A percentile compares a stretch with the other conserved stretches of the same genome.
These are phyloP conservation scores for Polyommatus icarus DNA, from an alignment of 2,888 invertebrate species.

Conservation along the genomic window DNA sequence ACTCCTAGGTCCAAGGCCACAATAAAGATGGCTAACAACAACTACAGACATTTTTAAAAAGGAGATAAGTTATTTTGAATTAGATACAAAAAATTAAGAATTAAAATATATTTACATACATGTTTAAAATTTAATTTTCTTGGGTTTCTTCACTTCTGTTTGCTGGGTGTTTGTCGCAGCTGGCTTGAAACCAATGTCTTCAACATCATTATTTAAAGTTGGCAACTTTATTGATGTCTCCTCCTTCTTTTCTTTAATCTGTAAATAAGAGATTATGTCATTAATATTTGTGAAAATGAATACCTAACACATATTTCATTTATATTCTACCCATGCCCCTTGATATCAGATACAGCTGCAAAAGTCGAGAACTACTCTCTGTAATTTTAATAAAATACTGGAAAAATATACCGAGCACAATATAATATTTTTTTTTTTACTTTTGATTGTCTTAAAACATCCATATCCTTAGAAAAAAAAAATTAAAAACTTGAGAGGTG, in stretches of 20 bases:
- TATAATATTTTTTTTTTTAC: no score
- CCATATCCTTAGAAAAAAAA: no score
- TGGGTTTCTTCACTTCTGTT: slow-evolving; percentile 58
- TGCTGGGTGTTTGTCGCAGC: slow-evolving; percentile 41
- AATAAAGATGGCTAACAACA: not conserved
- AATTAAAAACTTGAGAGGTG: no score
- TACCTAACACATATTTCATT: no score
- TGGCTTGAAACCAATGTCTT: slow-evolving; percentile 60
- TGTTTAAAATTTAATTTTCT: slow-evolving; percentile 68
- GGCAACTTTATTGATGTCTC: slow-evolving; percentile 69
- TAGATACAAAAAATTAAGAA: slow-evolving; percentile 32
- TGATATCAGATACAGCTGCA: not conserved
- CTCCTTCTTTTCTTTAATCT: slow-evolving; percentile 68
- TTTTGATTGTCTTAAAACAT: no score
- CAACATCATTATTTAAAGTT: slow-evolving; percentile 66
- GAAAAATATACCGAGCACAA: no score
- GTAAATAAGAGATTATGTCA: slow-evolving; percentile 39
- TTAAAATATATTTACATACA: slow-evolving; percentile 22
- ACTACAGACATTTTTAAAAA: not conserved
- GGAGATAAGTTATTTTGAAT: not conserved
- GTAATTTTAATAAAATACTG: no score
- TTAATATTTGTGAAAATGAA: no score
- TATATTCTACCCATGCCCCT: no score
- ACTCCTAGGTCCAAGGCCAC: no score
- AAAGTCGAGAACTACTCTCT: no score